Evolutionary conservation across 2,888 invertebrate species (phyloP).

Genomic region (Leptura quadrifasciata): DNA sequence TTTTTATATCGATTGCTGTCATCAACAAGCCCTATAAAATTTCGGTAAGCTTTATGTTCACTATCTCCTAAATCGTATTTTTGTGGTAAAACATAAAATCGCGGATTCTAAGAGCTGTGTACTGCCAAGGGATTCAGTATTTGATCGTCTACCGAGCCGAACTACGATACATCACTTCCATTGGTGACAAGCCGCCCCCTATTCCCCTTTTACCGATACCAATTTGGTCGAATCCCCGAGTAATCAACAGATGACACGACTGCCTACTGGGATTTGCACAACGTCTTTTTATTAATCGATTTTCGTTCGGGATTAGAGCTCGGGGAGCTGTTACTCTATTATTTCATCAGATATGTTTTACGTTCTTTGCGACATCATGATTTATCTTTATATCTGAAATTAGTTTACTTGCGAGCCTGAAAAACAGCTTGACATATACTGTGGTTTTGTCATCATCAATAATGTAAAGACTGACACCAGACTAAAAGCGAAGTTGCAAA

Average conservation of each 20-base stretch:
- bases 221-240: slow-evolving; percentile 69
- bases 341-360: slow-evolving; percentile 61
- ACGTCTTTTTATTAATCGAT: slow-evolving; percentile 72
- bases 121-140: slow-evolving; percentile 55
- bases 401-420: slow-evolving; percentile 47
- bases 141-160: slow-evolving; percentile 63
- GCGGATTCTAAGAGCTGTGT: slow-evolving; percentile 35
- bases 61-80: slow-evolving; percentile 43
- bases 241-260: slow-evolving; percentile 72
- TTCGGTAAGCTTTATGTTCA: slow-evolving; percentile 40
- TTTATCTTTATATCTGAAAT: slow-evolving; percentile 51
- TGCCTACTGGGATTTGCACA: slow-evolving; percentile 68
- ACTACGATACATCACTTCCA: slow-evolving; percentile 60
- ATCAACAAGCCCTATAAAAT: slow-evolving; percentile 47
- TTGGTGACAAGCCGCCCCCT: slow-evolving; percentile 53
- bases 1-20: slow-evolving; percentile 48
- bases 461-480: slow-evolving; percentile 7
- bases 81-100: slow-evolving; percentile 41
- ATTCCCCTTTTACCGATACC: slow-evolving; percentile 58
- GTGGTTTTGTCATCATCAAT: slow-evolving; percentile 26
- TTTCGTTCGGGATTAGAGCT: slow-evolving; percentile 67
- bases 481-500: neutral
- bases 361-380: slow-evolving; percentile 52
- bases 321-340: slow-evolving; percentile 67
- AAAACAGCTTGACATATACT: slow-evolving; percentile 25